These are phyloP conservation scores for Oceanodroma tethys DNA, from an alignment of 2,113 vertebrate species.

Conservation along the genomic window DNA sequence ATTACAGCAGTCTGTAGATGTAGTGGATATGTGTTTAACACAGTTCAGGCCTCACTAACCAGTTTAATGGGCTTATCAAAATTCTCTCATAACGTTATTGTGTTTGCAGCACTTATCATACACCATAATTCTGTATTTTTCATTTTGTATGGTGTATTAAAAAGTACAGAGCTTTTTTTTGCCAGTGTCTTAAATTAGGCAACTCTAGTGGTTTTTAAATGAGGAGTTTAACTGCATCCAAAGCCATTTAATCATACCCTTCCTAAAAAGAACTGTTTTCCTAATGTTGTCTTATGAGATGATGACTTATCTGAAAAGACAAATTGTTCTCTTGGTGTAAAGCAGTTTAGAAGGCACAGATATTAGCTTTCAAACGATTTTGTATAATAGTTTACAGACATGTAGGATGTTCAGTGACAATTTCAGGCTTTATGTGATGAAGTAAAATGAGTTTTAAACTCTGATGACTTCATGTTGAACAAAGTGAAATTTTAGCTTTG, in stretches of 20 bases:
- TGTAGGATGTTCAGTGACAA: not conserved
- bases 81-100: not conserved
- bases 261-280: not conserved
- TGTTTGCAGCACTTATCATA: not conserved
- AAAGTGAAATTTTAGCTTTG: slow-evolving; percentile 37
- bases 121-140: slow-evolving; percentile 2
- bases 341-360: not conserved
- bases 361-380: not conserved
- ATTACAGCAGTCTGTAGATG: not conserved
- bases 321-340: not conserved
- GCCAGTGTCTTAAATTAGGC: not conserved
- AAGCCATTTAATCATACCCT: not conserved
- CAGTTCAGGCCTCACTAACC: slow-evolving; percentile 56
- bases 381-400: not conserved
- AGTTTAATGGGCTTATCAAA: slow-evolving; percentile 45
- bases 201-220: slow-evolving; percentile 23
- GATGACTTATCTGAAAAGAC: not conserved
- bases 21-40: slow-evolving; percentile 19
- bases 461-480: not conserved
- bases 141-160: not conserved
- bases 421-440: not conserved
- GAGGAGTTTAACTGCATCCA: not conserved
- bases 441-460: not conserved
- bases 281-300: not conserved
- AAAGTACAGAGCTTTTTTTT: not conserved